Evolutionary conservation across 2,888 invertebrate genomes (phyloP), one percentile per base, ranked within the genome.

Genomic region (Plemyria rubiginata): DNA sequence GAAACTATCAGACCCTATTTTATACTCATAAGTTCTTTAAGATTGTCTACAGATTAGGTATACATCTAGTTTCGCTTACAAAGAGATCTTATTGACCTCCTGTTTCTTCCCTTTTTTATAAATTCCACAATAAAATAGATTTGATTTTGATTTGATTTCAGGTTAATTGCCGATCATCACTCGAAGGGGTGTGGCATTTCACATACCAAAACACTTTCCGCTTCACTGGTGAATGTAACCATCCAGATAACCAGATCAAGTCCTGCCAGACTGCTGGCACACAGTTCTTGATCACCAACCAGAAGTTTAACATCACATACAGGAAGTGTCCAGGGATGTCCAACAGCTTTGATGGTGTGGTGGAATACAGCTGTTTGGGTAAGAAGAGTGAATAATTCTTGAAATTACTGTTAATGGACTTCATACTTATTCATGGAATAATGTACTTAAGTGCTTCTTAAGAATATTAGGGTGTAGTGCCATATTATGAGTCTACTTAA

Each of bases 141-240:
- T n/a, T n/a, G n/a, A n/a, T n/a, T n/a, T n/a, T n/a, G n/a, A n/a
- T n/a, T n/a, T n/a, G n/a, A n/a, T n/a, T n/a, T 28, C 50, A 93
- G 93, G 95, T 98, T 1, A 98, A 98, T 87, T 98, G 98, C 78
- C 94, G 98, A 64, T 98, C 98, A 3, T 97, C 98, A 6, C 89
- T 98, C 43, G 98, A 98, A 94, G 98, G 98, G 60, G 98, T 98
- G n/a, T 98, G 98, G 98, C 97, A 97, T 76, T 98, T 98, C 93
- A 96, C 97, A 0, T 97, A 97, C 84, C 97, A 97, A 93, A 98
- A 98, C 85, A 94, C 97, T 67, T 97, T 96, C 81, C 94, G 97
- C 65, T 98, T 98, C 77, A 98, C 97, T 16, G 98, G 98, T 54
- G 98, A 98, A 85, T 99, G 99, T 83, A 95, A 96, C 76, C 94